A percentile compares a stretch with the other conserved stretches of the same genome.
These are phyloP conservation scores for Sphecodes monilicornis DNA, from an alignment of 2,888 invertebrate genomes.

Conservation along the genomic window DNA sequence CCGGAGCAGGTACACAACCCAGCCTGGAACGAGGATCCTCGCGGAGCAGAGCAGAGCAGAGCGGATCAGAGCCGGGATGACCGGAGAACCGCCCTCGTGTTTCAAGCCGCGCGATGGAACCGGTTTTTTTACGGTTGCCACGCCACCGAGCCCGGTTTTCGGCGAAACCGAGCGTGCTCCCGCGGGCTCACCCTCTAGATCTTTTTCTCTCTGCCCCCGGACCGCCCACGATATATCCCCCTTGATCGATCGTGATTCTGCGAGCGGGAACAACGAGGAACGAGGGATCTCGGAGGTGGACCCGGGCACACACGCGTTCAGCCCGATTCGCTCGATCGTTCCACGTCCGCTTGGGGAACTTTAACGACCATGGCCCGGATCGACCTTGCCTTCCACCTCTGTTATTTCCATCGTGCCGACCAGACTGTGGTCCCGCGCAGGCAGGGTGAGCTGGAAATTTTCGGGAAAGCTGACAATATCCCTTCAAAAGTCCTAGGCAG, in stretches of 20 bases:
- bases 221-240: constrained; percentile 68
- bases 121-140: constrained; percentile 56
- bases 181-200: constrained; percentile 25
- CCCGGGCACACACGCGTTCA: constrained; percentile 5
- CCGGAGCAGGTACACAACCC: constrained; percentile 60
- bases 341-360: constrained; percentile 38
- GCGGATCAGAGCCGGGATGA: not conserved
- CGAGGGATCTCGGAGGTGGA: constrained; percentile 37
- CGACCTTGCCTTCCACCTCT: constrained; percentile 55
- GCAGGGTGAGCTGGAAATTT: not conserved
- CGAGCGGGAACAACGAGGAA: constrained; percentile 41
- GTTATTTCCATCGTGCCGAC: constrained; percentile 55
- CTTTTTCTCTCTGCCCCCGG: constrained; percentile 36
- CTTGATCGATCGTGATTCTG: constrained; percentile 68
- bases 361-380: constrained; percentile 65
- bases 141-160: constrained; percentile 62
- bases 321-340: constrained; percentile 15
- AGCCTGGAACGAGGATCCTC: constrained; percentile 11
- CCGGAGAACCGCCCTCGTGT: constrained; percentile 55
- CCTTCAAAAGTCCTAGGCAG: no score
- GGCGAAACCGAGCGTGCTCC: constrained; percentile 55
- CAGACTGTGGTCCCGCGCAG: constrained; percentile 29
- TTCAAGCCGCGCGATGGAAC: constrained; percentile 63
- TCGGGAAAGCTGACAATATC: not conserved
- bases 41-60: constrained; percentile 13